Conservation (phyloP, 2,888 invertebrate genomes). For the Andrena bucephala region DNA sequence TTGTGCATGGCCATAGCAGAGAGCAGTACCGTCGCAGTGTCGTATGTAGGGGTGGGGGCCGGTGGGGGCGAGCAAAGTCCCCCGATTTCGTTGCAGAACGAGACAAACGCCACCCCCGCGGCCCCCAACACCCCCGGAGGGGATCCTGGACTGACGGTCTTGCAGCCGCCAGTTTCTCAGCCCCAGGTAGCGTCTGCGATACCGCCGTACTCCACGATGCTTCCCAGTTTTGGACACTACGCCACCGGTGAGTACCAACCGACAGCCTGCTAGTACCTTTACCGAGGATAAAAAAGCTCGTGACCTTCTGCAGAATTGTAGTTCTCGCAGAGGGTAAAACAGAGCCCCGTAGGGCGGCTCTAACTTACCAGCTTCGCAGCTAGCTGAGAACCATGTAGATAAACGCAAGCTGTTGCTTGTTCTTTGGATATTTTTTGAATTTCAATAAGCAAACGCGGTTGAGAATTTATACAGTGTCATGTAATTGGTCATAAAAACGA, state of each 20-base stretch:
- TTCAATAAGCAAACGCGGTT: background rate
- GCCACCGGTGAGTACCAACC: slow-evolving; percentile 87
- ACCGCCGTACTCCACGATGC: slow-evolving; percentile 88
- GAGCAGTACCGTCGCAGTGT: slow-evolving; percentile 83
- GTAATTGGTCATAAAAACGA: background rate
- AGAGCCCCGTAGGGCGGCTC: slow-evolving; percentile 44
- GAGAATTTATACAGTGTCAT: background rate
- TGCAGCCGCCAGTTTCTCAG: slow-evolving; percentile 87
- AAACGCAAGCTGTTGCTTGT: slow-evolving; percentile 2
- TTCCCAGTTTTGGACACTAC: slow-evolving; percentile 90
- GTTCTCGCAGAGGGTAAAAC: slow-evolving; percentile 61
- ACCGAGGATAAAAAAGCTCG: slow-evolving; percentile 27
- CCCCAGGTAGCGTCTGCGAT: slow-evolving; percentile 84
- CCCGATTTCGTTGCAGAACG: slow-evolving; percentile 83
- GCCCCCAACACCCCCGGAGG: slow-evolving; percentile 83
- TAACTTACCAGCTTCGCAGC: slow-evolving; percentile 60
- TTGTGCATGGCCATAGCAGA: slow-evolving; percentile 84
- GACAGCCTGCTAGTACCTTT: slow-evolving; percentile 56
- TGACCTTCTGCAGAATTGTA: slow-evolving; percentile 26
- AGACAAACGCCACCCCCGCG: slow-evolving; percentile 84
- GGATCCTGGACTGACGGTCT: slow-evolving; percentile 86
- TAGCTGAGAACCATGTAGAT: background rate
- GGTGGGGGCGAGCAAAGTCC: slow-evolving; percentile 84
- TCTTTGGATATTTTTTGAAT: background rate
- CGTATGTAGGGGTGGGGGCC: slow-evolving; percentile 83